Evolutionary conservation across 2,888 invertebrate species (phyloP), one percentile per base, ranked within the genome.

Genomic region (Lobophora halterata): DNA sequence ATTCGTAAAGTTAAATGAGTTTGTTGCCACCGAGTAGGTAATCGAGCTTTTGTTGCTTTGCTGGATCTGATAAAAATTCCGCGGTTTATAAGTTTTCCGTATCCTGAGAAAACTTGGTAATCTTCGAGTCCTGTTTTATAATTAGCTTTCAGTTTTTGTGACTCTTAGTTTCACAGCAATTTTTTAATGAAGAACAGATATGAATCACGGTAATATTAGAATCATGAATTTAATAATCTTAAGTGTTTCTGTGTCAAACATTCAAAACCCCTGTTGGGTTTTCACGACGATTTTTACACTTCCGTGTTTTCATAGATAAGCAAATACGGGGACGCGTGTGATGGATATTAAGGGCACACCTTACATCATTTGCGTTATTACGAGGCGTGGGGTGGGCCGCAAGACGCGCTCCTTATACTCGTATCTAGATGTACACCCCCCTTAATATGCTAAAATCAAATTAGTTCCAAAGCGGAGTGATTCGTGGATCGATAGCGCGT

Each of bases 381-480:
- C 79, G 58, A 45, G 55, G 56, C 46, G 49, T 39, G 35, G 67
- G 62, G 67, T 58, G 73, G 74, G 69, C 56, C 64, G 58, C 70
- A 80, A 82, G 82, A 83, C 80, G 79, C 72, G 71, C 74, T 79
- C 75, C 86, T 85, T 80, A 79, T 76, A 35, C 30, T 27, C 37
- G 18, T 43, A 80, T 80, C 82, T 81, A 80, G 80, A 81, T 79
- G 72, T 71, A 67, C 72, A 63, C 71, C 77, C 76, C 78, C 80
- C 79, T 82, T 87, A 86, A 86, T 86, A 87, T 86, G 87, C 86
- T 87, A 86, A 87, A 87, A 86, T 85, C 87, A 87, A 87, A 87
- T 87, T 87, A 87, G 85, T 87, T 86, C 68, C 78, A 74, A 79
- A 72, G 73, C 75, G 79, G 80, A 83, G 85, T 80, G 83, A 83